phyloP scores from a whole-genome alignment of 2,797 vertebrate species.

The Myotis daubentonii region DNA sequence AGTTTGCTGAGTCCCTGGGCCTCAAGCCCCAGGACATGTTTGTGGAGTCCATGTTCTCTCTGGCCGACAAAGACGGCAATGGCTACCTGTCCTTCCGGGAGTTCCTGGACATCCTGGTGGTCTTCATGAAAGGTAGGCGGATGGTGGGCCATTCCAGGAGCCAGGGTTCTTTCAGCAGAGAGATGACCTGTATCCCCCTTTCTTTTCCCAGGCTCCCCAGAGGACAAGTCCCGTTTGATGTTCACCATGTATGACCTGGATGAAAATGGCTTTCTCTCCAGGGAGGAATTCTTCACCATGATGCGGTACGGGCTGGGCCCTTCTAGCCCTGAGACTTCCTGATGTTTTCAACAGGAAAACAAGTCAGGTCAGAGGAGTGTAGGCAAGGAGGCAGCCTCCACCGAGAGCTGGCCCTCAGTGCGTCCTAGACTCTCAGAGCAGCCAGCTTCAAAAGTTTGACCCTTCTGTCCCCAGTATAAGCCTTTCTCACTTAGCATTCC shows the following conservation, averaged over 20 bases:
- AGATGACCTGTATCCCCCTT: not conserved
- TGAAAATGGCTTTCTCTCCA: conserved; percentile 92
- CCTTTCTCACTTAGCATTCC: too few relatives aligned
- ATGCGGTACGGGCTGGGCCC: conserved; percentile 88
- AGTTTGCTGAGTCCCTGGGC: conserved; percentile 94
- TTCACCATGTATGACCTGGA: conserved; percentile 95
- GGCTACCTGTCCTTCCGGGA: conserved; percentile 97
- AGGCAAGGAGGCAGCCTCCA: not conserved
- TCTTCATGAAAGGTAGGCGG: conserved; percentile 93
- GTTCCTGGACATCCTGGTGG: conserved; percentile 95
- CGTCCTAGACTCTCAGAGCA: not conserved
- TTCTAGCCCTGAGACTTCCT: not conserved
- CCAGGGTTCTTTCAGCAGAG: not conserved
- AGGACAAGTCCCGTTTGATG: conserved; percentile 95
- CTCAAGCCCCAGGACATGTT: conserved; percentile 94
- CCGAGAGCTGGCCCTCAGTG: not conserved
- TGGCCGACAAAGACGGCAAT: conserved; percentile 96
- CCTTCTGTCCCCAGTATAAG: too few relatives aligned
- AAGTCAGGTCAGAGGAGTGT: not conserved
- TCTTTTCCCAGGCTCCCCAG: conserved; percentile 89
- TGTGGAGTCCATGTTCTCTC: conserved; percentile 96
- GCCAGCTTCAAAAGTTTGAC: not conserved
- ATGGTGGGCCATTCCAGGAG: not conserved
- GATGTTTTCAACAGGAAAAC: not conserved
- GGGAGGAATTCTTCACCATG: conserved; percentile 94